Evolutionary conservation across 2,888 invertebrate species (phyloP).

Genomic region (Zygothrica quintamaculata): DNA sequence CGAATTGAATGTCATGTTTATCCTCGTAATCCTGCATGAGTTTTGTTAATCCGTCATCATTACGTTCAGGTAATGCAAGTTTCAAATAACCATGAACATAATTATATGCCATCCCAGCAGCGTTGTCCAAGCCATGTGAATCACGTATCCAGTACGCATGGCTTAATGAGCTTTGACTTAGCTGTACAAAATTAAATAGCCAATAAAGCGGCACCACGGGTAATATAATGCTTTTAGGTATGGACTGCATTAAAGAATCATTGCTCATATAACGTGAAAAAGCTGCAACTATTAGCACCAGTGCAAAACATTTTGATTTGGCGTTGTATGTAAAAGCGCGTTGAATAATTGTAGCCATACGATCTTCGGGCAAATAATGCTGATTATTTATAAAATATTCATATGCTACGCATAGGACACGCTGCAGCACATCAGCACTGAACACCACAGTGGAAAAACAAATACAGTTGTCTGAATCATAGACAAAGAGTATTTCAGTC

Average conservation of each 20-base stretch:
- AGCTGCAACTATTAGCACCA: slow-evolving; percentile 32
- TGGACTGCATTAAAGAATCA: slow-evolving; percentile 20
- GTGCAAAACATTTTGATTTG: slow-evolving; percentile 11
- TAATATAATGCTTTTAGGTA: slow-evolving; percentile 28
- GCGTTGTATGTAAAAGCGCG: slow-evolving; percentile 47
- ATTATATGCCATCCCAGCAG: slow-evolving; percentile 81
- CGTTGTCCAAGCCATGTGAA: slow-evolving; percentile 79
- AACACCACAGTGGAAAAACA: slow-evolving; percentile 37
- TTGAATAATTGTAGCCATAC: slow-evolving; percentile 48
- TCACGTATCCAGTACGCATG: slow-evolving; percentile 74
- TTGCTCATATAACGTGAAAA: slow-evolving; percentile 35
- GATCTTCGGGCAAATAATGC: slow-evolving; percentile 61
- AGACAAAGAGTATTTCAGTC: too few relatives aligned
- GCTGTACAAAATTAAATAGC: slow-evolving; percentile 37
- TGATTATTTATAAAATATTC: slow-evolving; percentile 54
- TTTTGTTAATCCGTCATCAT: slow-evolving; percentile 65
- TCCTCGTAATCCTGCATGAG: slow-evolving; percentile 75
- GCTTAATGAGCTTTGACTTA: slow-evolving; percentile 59
- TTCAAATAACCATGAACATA: slow-evolving; percentile 82
- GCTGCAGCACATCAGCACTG: slow-evolving; percentile 59
- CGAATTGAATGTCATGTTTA: slow-evolving; percentile 65
- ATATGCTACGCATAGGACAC: slow-evolving; percentile 31
- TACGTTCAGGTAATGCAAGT: slow-evolving; percentile 64
- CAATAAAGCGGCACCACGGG: slow-evolving; percentile 69
- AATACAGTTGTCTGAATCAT: slow-evolving; percentile 61